Base-by-base conservation (phyloP, 2,888 invertebrate species). In the Halictus ligatus region DNA sequence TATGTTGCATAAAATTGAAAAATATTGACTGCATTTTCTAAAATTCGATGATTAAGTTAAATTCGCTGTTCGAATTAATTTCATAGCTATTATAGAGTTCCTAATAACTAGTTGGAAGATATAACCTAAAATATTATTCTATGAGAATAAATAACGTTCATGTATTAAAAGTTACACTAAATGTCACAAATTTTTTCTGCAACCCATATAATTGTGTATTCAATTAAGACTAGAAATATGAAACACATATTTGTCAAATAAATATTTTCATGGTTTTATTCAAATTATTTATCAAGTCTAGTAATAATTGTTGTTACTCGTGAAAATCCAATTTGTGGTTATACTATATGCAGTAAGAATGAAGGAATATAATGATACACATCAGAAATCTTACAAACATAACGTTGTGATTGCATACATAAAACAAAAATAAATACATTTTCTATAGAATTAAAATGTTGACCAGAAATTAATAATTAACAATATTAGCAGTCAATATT, bases 221-320 rank as follows among this genome's bases (percentile, higher is more conserved):
- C 15, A 50, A 35, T 6, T 43, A 60, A 87, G 76, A 3, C 60
- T 92, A 93, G 78, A 91, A 91, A 60, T 91, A 89, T 35, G 35
- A 79, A 92, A 90, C 80, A 92, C 92, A 76, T 91, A 90, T 84
- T 92, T 86, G 80, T 91, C 94, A 79, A 94, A 93, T 88, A 91
- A 91, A 0, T 78, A 35, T n/a, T 35, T 35, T 35, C 35, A 35
- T 35, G 35, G 5, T 35, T 35, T 35, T 35, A 35, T 35, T 35
- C 3, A 5, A 35, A 35, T 35, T 35, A 5, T 35, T 35, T 35
- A 35, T 5, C 35, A 35, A 35, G 5, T 35, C 35, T 35, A 5
- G 35, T 35, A 35, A 35, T 35, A 5, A 35, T 4, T 35, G 5
- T 35, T 35, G n/a, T n/a, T 35, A 35, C 4, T 35, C 4, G 0